Evolutionary conservation across 2,888 invertebrate species (phyloP), one percentile per base, ranked within the genome.

Genomic region (Neelides folsomi): DNA sequence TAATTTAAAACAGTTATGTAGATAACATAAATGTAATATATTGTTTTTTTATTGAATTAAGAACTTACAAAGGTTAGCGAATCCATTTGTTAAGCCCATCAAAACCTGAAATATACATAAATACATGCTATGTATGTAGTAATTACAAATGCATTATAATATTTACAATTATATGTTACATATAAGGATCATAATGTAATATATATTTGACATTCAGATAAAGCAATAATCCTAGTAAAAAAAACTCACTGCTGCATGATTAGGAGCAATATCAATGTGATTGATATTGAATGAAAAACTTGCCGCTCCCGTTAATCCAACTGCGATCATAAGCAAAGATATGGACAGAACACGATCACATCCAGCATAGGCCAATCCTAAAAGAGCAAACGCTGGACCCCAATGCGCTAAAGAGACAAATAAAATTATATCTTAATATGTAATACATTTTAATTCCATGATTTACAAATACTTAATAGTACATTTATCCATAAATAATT

Each of bases 221-320:
- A n/a, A n/a, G n/a, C n/a, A n/a, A n/a, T n/a, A n/a, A n/a, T n/a
- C n/a, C n/a, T n/a, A n/a, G n/a, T n/a, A n/a, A n/a, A n/a, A n/a
- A 69, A 83, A 83, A 15, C 83, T 82, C 49, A 82, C 77, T 20
- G 82, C 83, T 1, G 83, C 82, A 70, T 83, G 80, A 70, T 82
- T 82, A 1, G 83, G 83, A 1, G 83, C 83, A 20, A 84, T 76
- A 66, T 84, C 84, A 4, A 82, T 81, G 68, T 84, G 83, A 68
- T 84, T 84, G 5, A 36, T 27, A n/a, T 47, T 13, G 15, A 27
- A n/a, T 6, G 45, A 19, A 38, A 46, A 35, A 42, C 52, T 27
- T 35, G 49, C 47, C 10, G 59, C 58, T 16, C 66, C 65, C 46
- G 60, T 63, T 1, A 67, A 43, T n/a, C 62, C 63, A n/a, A 66